A percentile compares a stretch with the other conserved stretches of the same genome.
Evolutionary conservation across 1,140 invertebrate species (phyloP).

Genomic region (Vanessa atalanta): DNA sequence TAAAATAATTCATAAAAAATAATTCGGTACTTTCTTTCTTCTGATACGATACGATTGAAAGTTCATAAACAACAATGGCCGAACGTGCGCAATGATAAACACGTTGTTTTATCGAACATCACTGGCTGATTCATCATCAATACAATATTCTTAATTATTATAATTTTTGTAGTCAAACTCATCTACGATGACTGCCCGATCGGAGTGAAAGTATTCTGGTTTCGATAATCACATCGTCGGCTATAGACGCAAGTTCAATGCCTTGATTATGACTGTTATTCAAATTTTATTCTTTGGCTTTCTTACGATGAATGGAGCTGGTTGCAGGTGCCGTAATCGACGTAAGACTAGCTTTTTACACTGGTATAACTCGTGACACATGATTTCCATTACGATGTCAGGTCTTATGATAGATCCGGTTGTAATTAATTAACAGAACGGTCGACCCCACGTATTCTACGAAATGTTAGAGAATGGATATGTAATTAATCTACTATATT

Average conservation of each 20-base stretch:
- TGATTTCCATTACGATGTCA: slow-evolving; percentile 45
- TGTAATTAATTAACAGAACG: slow-evolving; percentile 49
- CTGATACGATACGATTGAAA: slow-evolving; percentile 56
- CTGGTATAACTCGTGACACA: slow-evolving; percentile 37
- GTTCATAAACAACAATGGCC: slow-evolving; percentile 61
- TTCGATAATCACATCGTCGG: slow-evolving; percentile 63
- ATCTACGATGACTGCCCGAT: slow-evolving; percentile 54
- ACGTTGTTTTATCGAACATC: slow-evolving; percentile 61
- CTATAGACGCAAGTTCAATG: slow-evolving; percentile 74
- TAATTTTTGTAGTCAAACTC: slow-evolving; percentile 69
- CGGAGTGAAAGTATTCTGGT: slow-evolving; percentile 76
- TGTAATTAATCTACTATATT: slow-evolving; percentile 16
- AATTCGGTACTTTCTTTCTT: slow-evolving; percentile 45
- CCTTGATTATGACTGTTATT: slow-evolving; percentile 74
- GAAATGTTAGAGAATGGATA: slow-evolving; percentile 9
- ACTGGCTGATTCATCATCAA: slow-evolving; percentile 65
- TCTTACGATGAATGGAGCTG: slow-evolving; percentile 56
- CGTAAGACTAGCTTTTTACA: slow-evolving; percentile 47
- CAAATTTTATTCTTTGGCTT: slow-evolving; percentile 69
- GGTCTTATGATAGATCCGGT: slow-evolving; percentile 45
- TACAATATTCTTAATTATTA: slow-evolving; percentile 75
- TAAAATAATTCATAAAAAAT: slow-evolving; percentile 41
- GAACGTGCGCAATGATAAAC: slow-evolving; percentile 59
- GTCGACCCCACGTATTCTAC: slow-evolving; percentile 28
- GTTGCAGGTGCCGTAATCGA: slow-evolving; percentile 53